Evolutionary conservation across 2,113 vertebrate genomes (phyloP).

Genomic region (Heterotilapia buettikoferi): DNA sequence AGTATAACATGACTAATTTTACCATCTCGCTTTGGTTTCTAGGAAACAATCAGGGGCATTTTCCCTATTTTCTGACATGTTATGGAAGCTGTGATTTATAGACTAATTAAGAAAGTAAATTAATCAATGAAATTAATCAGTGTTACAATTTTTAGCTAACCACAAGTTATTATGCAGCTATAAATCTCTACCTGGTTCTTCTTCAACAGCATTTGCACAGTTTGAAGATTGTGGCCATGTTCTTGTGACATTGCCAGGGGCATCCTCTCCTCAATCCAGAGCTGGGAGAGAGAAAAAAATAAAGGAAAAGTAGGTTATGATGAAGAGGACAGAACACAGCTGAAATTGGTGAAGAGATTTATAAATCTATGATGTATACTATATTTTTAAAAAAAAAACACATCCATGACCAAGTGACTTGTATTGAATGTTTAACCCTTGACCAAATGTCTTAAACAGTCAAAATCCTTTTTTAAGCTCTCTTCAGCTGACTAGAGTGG

Average conservation of each 20-base stretch:
- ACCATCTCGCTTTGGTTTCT: neutral
- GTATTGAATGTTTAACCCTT: neutral
- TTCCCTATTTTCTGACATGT: neutral
- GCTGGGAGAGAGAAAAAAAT: conserved; percentile 57
- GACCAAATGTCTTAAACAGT: neutral
- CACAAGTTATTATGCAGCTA: neutral
- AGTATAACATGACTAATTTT: neutral
- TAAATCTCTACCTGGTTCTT: conserved; percentile 83
- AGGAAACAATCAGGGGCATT: neutral
- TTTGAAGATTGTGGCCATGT: conserved; percentile 85
- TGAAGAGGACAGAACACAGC: neutral
- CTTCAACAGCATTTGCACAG: conserved; percentile 86
- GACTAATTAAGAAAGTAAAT: neutral
- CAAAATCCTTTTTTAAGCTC: neutral
- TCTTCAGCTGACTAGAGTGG: conserved; percentile 8
- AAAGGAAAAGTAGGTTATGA: neutral
- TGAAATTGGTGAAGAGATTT: neutral
- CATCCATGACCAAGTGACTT: neutral
- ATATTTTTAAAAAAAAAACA: neutral
- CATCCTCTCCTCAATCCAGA: conserved; percentile 92
- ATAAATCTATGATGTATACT: neutral
- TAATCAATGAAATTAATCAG: neutral
- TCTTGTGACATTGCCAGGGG: conserved; percentile 81
- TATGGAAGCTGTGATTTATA: neutral
- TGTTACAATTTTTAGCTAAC: neutral